Conservation (phyloP, 2,113 vertebrate genomes). For the Felis chaus region DNA sequence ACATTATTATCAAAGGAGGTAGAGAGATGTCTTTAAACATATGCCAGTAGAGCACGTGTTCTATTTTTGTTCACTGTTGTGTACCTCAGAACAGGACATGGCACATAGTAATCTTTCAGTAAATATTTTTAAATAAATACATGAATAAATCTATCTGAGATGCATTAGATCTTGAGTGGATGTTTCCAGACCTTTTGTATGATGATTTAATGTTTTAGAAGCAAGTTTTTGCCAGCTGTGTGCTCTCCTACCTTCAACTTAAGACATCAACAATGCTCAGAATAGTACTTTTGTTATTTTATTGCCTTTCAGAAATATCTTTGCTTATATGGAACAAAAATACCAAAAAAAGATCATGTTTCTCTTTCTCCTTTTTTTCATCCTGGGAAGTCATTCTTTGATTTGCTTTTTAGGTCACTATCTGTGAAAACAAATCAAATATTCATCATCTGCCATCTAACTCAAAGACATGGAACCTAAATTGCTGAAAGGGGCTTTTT, state of each 20-base stretch:
- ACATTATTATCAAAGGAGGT: not conserved
- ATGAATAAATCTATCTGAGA: not conserved
- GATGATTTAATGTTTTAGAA: not conserved
- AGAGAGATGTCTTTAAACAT: not conserved
- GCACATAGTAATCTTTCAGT: not conserved
- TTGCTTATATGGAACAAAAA: slow-evolving; percentile 41
- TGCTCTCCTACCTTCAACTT: slow-evolving; percentile 13
- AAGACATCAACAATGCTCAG: not conserved
- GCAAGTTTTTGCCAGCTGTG: not conserved
- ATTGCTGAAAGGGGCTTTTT: slow-evolving; percentile 64
- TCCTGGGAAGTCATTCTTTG: slow-evolving; percentile 58
- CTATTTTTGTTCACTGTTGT: not conserved
- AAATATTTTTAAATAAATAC: not conserved
- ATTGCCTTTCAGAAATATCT: slow-evolving; percentile 35
- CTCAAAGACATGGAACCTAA: slow-evolving; percentile 31
- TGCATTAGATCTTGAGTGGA: not conserved
- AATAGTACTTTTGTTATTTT: slow-evolving; percentile 41
- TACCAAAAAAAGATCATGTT: not conserved
- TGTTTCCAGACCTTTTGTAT: not conserved
- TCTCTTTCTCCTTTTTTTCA: slow-evolving; percentile 33
- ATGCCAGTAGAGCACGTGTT: not conserved
- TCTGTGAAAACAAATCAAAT: slow-evolving; percentile 75
- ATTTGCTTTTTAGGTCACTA: slow-evolving; percentile 51
- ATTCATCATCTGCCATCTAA: slow-evolving; percentile 55
- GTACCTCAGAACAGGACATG: not conserved